Evolutionary conservation across 2,797 vertebrate species (phyloP), one percentile per base, ranked within the genome.

Genomic region (Mormyrus proboscirostris): DNA sequence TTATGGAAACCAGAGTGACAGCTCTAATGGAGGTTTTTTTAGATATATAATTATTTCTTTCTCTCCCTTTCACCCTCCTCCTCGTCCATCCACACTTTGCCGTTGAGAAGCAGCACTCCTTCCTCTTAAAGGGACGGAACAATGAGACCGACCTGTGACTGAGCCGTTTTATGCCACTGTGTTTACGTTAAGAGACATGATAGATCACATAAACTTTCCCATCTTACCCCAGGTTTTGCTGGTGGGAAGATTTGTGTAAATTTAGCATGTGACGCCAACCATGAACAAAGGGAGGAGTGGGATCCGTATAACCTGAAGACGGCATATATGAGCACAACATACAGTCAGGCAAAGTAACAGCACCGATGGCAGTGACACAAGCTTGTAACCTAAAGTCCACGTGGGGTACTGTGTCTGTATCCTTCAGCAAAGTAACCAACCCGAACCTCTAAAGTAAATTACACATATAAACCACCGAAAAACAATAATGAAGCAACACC

Each of bases 1-100:
- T 92, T 92, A 92, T 92, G 90, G 90, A 92, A 93, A 94, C 91
- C 90, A 85, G 82, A 90, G 90, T 76, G 19, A 47, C 90, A 88
- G 90, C 73, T 92, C 88, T 88, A 91, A 79, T 87, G 59, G 47
- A 25, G 79, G 19, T 83, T 83, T 83, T 84, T 85, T 85, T 85
- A 50, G n/a, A 25, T 51, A 85, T 85, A 25, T 85, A 85, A 49
- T 85, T 85, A 85, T 85, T 91, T 73, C 16, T 51, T 83, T 89
- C 79, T 89, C 22, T 89, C 89, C 88, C 33, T 57, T 5, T 89
- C 90, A 88, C n/a, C 87, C 51, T 65, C 85, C 22, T 25, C 6
- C 53, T 22, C 62, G 41, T 29, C 29, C 0, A 29, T 76, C 1
- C 44, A 53, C 57, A 59, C 41, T 16, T 87, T 38, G 33, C 7